Base-by-base conservation (phyloP, 2,113 vertebrate species). In the Gopherus flavomarginatus region DNA sequence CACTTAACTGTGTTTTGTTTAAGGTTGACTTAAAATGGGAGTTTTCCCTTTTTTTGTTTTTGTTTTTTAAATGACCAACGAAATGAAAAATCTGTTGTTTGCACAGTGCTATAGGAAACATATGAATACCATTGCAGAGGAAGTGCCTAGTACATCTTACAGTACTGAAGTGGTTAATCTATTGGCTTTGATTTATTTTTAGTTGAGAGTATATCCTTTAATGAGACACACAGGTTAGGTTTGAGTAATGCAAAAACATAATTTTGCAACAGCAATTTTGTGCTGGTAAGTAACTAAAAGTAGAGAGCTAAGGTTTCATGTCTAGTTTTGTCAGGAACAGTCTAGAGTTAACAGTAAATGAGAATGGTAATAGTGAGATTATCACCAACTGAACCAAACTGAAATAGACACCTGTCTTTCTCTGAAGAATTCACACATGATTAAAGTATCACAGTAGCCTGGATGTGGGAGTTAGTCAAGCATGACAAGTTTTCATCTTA, bases 341-440 rank as follows among this genome's bases (percentile, higher is more conserved):
- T 13, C 31, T 94, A 86, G 5, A 90, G 6, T 81, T 81, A 88
- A 56, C 38, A 91, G 47, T 80, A 88, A 11, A 11, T 2, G 81
- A 79, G 8, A 7, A 86, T 19, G 59, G 83, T 75, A 96, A 96
- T 65, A 96, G 89, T 72, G 9, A 86, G 29, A 81, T 47, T 91
- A 44, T 94, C 56, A 85, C 54, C n/a, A 91, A n/a, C 0, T 1
- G 49, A 91, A 79, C 2, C 5, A 83, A 86, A 90, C 29, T 49
- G 90, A 22, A 44, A 0, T 5, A 83, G 16, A 7, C 4, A 87
- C 84, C 69, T 44, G 54, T 83, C 44, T 93, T 92, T 87, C 86
- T 88, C 79, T 62, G 35, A 53, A 88, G 78, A 91, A 94, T 62
- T 52, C 86, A 6, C 1, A 83, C 59, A 11, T 90, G 89, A 92